Percentiles rank a stretch among this genome's conserved stretches.
Evolutionary conservation across 2,113 vertebrate genomes (phyloP).

Genomic region (Cryptoleucopteryx plumbea): DNA sequence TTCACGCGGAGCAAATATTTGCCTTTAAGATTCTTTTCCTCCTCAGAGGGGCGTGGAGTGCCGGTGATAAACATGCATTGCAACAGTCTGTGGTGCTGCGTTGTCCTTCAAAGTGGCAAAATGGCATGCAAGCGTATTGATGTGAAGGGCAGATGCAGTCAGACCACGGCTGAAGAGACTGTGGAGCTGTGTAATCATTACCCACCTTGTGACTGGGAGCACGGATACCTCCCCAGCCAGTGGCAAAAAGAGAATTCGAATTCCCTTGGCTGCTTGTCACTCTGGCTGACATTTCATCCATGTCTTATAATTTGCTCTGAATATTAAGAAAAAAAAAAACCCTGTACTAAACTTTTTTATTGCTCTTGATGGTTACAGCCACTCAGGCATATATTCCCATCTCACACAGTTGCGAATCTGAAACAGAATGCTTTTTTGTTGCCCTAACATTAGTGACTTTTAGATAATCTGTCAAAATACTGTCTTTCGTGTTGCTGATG

Average conservation of each 20-base stretch:
- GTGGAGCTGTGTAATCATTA: background rate
- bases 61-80: background rate
- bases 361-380: background rate
- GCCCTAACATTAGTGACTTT: background rate
- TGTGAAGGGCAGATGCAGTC: background rate
- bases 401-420: background rate
- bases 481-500: background rate
- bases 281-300: background rate
- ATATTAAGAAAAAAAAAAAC: background rate
- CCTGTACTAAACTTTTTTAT: background rate
- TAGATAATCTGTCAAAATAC: background rate
- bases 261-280: background rate
- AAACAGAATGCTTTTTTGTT: background rate
- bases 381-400: background rate
- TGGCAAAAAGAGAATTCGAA: background rate
- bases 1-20: background rate
- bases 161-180: fast-evolving
- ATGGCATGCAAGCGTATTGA: background rate
- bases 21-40: background rate
- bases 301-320: background rate
- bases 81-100: background rate
- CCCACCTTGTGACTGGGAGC: background rate
- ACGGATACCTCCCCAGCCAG: background rate
- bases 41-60: background rate
- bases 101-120: background rate